Conservation (phyloP, 2,797 vertebrate genomes). For the Numenius phaeopus region DNA sequence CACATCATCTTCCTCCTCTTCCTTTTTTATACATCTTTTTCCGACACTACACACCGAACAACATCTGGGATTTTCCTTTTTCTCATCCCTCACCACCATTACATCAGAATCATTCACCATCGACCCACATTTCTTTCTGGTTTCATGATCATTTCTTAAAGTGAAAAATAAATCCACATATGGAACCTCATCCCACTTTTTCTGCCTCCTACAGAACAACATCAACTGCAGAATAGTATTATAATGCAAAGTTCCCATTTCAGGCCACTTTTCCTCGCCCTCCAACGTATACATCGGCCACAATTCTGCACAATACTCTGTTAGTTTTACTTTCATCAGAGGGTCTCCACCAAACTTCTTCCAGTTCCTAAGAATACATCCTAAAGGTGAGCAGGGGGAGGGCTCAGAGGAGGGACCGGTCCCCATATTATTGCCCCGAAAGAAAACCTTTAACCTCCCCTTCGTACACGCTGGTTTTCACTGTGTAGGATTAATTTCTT, state of each 20-base stretch:
- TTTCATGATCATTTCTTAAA: not conserved
- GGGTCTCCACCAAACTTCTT: not conserved
- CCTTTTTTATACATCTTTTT: not conserved
- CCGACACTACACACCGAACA: not conserved
- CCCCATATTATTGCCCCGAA: not conserved
- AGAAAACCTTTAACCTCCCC: not conserved
- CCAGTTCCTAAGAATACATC: not conserved
- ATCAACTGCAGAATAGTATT: not conserved
- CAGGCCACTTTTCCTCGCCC: not conserved
- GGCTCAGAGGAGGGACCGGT: not conserved
- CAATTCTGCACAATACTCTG: not conserved
- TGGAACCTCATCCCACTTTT: not conserved
- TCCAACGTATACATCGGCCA: not conserved
- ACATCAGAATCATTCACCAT: not conserved
- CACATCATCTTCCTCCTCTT: not conserved
- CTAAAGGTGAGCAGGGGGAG: not conserved
- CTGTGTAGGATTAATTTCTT: not conserved
- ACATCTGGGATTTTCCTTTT: not conserved
- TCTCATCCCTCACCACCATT: not conserved
- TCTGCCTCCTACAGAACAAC: not conserved
- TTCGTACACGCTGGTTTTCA: not conserved
- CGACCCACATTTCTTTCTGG: not conserved
- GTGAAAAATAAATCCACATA: not conserved
- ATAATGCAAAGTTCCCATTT: not conserved
- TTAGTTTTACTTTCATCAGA: not conserved